Evolutionary conservation across 1,140 invertebrate genomes (phyloP), one percentile per base, ranked within the genome.

Genomic region (Pteromalus puparum): DNA sequence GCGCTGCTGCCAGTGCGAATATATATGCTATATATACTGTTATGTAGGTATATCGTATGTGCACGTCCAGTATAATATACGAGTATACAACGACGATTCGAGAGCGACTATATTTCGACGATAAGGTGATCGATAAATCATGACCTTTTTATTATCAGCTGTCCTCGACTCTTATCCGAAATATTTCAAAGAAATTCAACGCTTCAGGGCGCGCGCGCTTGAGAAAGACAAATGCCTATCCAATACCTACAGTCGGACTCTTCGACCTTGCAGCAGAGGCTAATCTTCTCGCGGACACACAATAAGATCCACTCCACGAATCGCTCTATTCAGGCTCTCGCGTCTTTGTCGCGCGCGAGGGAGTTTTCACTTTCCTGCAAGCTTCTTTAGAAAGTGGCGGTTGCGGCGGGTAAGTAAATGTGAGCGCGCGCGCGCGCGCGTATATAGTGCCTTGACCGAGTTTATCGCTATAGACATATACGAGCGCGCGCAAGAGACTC

Each of bases 41-140:
- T 61, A 61, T 13, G 13, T 61, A 61, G 53, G 18, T 61, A n/a
- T 61, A 61, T 61, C 53, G 53, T 6, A 21, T 61, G 38, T 7
- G 13, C 48, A 3, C 15, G 46, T 15, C 48, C 18, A 18, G 48
- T 18, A 53, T 21, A 53, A 3, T 34, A 34, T n/a, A n/a, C n/a
- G n/a, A n/a, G n/a, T n/a, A n/a, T n/a, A 34, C 4, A 34, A 53
- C 18, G 15, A 13, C n/a, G n/a, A n/a, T n/a, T n/a, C n/a, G 46
- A 48, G 46, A 9, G 13, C 46, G 46, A n/a, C n/a, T 18, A 67
- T 18, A 67, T 26, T 26, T 12, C n/a, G 67, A 21, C 9, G 70
- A 81, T 81, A 81, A 81, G 13, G 38, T 48, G 3, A 48, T 48
- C 80, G 68, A 81, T 81, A 74, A 81, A 81, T 21, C 46, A 13